Percentiles rank a stretch among this genome's conserved stretches.
phyloP scores from a whole-genome alignment of 2,888 invertebrate genomes.

The Orchesellides sinensis region DNA sequence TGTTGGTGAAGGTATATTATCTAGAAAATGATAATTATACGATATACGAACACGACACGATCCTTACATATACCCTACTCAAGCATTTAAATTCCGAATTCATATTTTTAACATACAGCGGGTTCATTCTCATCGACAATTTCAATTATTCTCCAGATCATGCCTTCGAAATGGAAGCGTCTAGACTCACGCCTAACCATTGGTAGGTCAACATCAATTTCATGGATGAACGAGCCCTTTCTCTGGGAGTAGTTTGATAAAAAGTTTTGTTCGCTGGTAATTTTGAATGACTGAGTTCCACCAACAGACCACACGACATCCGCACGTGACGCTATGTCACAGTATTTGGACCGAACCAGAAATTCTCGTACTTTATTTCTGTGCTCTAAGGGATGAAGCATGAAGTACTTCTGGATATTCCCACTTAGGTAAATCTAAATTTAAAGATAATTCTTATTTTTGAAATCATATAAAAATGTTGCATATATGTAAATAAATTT shows the following conservation, averaged over 20 bases:
- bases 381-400: conserved; percentile 16
- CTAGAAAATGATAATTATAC: not conserved
- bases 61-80: not conserved
- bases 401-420: conserved; percentile 24
- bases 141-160: not conserved
- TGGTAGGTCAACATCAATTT: not conserved
- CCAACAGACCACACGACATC: conserved; percentile 23
- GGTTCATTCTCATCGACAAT: conserved; percentile 8
- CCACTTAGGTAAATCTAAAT: conserved; percentile 16
- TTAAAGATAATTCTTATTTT: too few species aligned
- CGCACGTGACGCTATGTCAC: not conserved
- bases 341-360: not conserved
- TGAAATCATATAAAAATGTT: not conserved
- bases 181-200: conserved; percentile 5
- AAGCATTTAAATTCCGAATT: not conserved
- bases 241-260: not conserved
- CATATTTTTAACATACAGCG: not conserved
- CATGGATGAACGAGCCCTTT: not conserved
- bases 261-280: not conserved
- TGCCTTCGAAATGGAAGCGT: conserved; percentile 17
- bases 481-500: not conserved
- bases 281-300: conserved; percentile 7
- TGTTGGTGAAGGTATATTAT: not conserved
- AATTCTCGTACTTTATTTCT: not conserved
- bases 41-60: too few species aligned